Base-by-base conservation (phyloP, 1,140 invertebrate genomes). In the Aricia agestis region DNA sequence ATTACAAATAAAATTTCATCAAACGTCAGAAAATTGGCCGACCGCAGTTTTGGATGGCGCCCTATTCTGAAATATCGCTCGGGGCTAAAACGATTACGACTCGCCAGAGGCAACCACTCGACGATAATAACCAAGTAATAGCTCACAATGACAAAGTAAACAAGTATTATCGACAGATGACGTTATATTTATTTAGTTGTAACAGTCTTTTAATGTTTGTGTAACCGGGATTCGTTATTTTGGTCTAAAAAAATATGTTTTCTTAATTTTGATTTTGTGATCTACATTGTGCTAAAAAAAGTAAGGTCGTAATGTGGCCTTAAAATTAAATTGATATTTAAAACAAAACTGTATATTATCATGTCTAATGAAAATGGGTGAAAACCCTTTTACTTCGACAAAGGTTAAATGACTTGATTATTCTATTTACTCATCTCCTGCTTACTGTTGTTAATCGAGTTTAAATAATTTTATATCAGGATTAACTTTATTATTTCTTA, bases 101-200 rank as follows among this genome's bases (percentile, higher is more conserved):
- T 68, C 74, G 76, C 79, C 75, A 69, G 67, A 71, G 77, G 79
- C 77, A 31, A 70, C 74, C 59, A 74, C 78, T 83, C 71, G 31
- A 75, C 75, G 66, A 66, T 81, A 82, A 82, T 82, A 83, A 79
- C 76, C 75, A 70, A 71, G 74, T 79, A 82, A 84, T 83, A 76
- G 75, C 73, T 78, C 74, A 80, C 74, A 72, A 80, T 73, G 82
- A 84, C 78, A 79, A 80, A 80, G 72, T 77, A 82, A 85, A 85
- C 81, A 81, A 76, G 75, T 81, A 82, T 65, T 65, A 63, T 85
- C 76, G 79, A 79, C 84, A 84, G 81, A 84, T 88, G 84, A 83
- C 80, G 41, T 41, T 67, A 63, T 63, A 63, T 63, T 63, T 63
- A 63, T 63, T 63, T 63, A 63, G 18, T 74, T 71, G 74, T 80